A percentile compares a stretch with the other conserved stretches of the same genome.
These are phyloP conservation scores for Silurus meridionalis DNA, from an alignment of 2,113 vertebrate species.

Conservation along the genomic window DNA sequence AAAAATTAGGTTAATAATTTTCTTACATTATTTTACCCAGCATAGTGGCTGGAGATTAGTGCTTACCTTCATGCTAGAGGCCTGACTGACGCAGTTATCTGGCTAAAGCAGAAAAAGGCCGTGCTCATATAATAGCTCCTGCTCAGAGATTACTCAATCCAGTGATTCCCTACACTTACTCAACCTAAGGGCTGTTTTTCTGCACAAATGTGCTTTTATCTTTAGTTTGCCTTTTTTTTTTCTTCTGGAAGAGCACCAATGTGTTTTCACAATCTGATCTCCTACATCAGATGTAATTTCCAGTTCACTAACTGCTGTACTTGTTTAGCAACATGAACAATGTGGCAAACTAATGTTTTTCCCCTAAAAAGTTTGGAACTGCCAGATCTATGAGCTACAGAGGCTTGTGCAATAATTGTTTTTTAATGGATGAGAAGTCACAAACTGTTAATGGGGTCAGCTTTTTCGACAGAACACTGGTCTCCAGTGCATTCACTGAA, in stretches of 20 bases:
- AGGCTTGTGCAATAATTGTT: constrained; percentile 51
- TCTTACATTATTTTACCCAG: background rate
- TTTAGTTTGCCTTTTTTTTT: background rate
- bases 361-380: constrained; percentile 3
- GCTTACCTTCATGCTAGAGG: constrained; percentile 53
- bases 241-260: background rate
- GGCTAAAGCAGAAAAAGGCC: background rate
- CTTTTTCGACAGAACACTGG: background rate
- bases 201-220: background rate
- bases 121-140: constrained; percentile 18
- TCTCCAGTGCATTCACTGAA: background rate
- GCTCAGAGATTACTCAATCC: constrained; percentile 30
- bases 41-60: background rate
- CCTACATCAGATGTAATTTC: background rate
- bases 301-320: background rate
- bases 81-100: background rate
- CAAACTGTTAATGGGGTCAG: constrained; percentile 7
- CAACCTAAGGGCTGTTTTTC: background rate
- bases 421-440: background rate
- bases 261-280: constrained; percentile 11
- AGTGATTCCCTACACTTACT: constrained; percentile 16
- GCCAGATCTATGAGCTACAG: background rate
- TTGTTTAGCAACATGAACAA: background rate
- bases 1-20: background rate
- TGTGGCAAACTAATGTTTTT: constrained; percentile 12